phyloP scores from a whole-genome alignment of 2,888 invertebrate species.

The Eupithecia abbreviata region DNA sequence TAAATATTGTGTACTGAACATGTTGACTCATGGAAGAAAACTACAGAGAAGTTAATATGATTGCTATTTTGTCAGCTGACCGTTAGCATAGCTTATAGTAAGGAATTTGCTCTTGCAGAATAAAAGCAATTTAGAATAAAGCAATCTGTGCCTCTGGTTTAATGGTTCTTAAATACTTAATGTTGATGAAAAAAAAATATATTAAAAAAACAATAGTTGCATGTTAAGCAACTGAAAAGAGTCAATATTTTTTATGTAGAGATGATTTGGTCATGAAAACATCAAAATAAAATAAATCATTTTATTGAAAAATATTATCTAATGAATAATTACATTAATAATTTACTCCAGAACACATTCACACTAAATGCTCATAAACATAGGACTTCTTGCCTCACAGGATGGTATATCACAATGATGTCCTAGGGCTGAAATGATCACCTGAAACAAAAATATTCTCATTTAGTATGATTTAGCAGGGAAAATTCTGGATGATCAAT shows the following conservation, averaged over 20 bases:
- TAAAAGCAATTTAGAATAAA: not conserved
- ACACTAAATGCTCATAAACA: slow-evolving; percentile 51
- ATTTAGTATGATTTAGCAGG: not conserved
- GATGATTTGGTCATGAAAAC: not conserved
- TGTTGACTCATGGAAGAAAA: not conserved
- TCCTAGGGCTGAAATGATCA: slow-evolving; percentile 39
- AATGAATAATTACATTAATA: slow-evolving; percentile 67
- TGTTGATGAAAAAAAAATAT: not conserved
- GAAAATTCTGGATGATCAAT: not conserved
- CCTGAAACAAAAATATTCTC: slow-evolving; percentile 31
- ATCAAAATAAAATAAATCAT: slow-evolving; percentile 16
- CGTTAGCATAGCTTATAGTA: too few species aligned
- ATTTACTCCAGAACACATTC: slow-evolving; percentile 64
- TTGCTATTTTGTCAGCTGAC: not conserved
- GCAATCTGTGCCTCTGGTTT: too few species aligned
- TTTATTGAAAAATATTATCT: slow-evolving; percentile 66
- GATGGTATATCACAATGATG: slow-evolving; percentile 46
- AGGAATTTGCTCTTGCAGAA: not conserved
- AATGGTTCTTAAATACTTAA: not conserved
- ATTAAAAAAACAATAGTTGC: not conserved
- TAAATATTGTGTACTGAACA: not conserved
- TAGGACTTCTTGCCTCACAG: slow-evolving; percentile 38
- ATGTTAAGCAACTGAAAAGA: not conserved
- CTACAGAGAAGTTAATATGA: not conserved
- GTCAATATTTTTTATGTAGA: not conserved